These are phyloP conservation scores for Siniperca chuatsi DNA, from an alignment of 2,113 vertebrate genomes.

Conservation along the genomic window DNA sequence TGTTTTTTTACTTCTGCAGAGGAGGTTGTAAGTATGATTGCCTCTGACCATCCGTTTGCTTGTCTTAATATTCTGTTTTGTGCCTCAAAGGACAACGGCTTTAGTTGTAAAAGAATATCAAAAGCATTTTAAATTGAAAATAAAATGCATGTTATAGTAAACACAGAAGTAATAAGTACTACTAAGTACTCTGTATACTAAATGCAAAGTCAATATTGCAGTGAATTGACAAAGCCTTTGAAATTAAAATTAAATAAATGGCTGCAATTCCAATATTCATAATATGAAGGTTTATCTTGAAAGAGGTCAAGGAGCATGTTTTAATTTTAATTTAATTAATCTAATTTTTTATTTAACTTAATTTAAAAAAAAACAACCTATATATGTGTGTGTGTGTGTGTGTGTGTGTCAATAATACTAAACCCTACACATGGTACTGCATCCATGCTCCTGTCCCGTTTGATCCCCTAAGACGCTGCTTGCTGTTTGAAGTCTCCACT, in stretches of 20 bases:
- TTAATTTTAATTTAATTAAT: neutral
- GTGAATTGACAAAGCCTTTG: neutral
- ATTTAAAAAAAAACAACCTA: no score
- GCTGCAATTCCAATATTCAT: neutral
- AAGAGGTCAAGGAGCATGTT: neutral
- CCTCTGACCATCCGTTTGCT: no score
- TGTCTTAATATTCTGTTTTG: neutral
- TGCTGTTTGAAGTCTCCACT: slow-evolving; percentile 82
- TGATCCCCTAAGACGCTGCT: slow-evolving; percentile 79
- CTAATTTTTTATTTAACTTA: no score
- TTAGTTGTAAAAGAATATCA: slow-evolving; percentile 3
- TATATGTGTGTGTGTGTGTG: neutral
- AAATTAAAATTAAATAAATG: neutral
- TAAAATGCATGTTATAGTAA: neutral
- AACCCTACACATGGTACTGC: slow-evolving; percentile 66
- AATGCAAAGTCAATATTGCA: neutral
- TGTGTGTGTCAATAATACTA: slow-evolving; percentile 67
- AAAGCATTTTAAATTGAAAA: slow-evolving; percentile 21
- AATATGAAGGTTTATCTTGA: neutral
- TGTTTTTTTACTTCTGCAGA: neutral
- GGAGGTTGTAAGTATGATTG: neutral
- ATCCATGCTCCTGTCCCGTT: slow-evolving; percentile 62
- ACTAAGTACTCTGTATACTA: neutral
- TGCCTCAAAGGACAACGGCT: neutral
- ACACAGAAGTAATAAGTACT: neutral